These are phyloP conservation scores for Scaptomyza flava DNA, from an alignment of 2,888 invertebrate species.

Conservation along the genomic window DNA sequence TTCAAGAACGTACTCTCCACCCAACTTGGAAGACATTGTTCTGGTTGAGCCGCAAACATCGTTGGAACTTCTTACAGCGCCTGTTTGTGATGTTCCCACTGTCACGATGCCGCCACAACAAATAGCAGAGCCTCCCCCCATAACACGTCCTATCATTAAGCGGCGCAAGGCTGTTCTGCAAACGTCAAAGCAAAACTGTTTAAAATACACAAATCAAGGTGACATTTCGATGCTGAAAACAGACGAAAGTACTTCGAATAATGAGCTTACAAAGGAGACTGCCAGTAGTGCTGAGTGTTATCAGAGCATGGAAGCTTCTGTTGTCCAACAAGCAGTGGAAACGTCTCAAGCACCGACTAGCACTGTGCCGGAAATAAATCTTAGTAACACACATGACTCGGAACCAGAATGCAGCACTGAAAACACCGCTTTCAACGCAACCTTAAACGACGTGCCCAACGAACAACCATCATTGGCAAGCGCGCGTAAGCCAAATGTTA, in stretches of 20 bases:
- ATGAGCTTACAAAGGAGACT: constrained; percentile 8
- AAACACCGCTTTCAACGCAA: constrained; percentile 5
- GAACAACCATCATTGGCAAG: constrained; percentile 19
- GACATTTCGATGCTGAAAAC: constrained; percentile 6
- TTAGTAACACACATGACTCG: neutral
- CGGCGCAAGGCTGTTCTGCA: constrained; percentile 74
- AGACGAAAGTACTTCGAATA: constrained; percentile 15
- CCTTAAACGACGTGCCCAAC: constrained; percentile 7
- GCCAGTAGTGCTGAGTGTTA: neutral
- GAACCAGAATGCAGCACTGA: constrained; percentile 4
- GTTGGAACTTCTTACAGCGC: constrained; percentile 14
- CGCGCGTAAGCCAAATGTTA: constrained; percentile 56
- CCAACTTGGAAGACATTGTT: constrained; percentile 80
- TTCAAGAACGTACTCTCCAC: constrained; percentile 46
- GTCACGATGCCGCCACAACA: constrained; percentile 41
- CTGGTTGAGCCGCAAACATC: constrained; percentile 72
- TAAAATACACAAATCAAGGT: neutral
- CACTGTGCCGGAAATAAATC: constrained; percentile 38
- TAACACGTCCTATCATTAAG: constrained; percentile 77
- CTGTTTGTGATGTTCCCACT: constrained; percentile 7
- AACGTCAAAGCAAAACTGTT: constrained; percentile 34
- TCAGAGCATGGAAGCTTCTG: constrained; percentile 1
- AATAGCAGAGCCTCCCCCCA: constrained; percentile 33
- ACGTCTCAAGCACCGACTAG: constrained; percentile 52
- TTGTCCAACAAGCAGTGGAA: constrained; percentile 3